Evolutionary conservation across 2,113 vertebrate species (phyloP).

Genomic region (Naja naja): DNA sequence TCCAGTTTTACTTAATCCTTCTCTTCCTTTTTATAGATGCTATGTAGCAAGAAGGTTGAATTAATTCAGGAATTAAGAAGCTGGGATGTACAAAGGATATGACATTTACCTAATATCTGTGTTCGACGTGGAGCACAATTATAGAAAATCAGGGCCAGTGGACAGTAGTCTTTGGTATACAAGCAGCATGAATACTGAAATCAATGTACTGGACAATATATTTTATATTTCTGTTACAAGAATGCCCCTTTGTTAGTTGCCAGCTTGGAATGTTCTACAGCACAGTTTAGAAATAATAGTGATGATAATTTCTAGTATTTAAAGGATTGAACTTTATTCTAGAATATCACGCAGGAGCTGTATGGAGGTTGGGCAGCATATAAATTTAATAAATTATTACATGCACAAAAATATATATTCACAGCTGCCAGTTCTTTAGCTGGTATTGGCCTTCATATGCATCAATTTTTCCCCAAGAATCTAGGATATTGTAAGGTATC

Average conservation of each 20-base stretch:
- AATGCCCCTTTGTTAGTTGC: background rate
- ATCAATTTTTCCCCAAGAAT: too few species aligned
- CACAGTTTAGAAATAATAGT: background rate
- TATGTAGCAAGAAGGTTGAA: background rate
- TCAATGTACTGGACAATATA: background rate
- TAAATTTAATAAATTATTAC: background rate
- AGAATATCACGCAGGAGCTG: background rate
- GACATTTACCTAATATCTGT: background rate
- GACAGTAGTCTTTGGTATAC: background rate
- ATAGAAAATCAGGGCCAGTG: background rate
- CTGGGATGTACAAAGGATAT: background rate
- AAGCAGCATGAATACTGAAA: background rate
- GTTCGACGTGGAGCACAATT: background rate
- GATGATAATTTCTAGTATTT: background rate
- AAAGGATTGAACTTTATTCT: background rate
- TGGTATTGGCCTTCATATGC: too few species aligned
- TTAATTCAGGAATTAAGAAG: background rate
- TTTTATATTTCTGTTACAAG: background rate
- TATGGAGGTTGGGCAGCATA: background rate
- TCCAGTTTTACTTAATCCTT: background rate
- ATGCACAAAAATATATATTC: too few species aligned
- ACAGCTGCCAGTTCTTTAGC: too few species aligned
- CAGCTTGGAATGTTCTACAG: background rate
- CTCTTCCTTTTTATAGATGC: background rate
- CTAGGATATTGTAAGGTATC: too few species aligned